A percentile compares a stretch with the other conserved stretches of the same genome.
Conservation (phyloP, 2,888 invertebrate species). For the Ctena decussata region DNA sequence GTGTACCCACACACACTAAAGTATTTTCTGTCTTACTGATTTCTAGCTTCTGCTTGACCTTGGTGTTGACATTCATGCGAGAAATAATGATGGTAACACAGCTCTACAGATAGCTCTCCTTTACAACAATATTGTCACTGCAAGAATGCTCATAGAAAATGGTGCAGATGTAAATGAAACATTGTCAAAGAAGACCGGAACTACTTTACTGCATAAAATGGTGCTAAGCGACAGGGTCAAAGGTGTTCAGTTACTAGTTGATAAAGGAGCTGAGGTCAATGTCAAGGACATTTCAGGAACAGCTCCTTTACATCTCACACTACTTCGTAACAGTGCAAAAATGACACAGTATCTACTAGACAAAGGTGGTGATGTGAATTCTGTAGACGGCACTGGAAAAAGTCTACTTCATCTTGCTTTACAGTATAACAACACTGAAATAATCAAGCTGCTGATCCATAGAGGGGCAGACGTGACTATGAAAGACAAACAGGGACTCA, state of each 20-base stretch:
- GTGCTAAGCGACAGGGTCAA: slow-evolving; percentile 70
- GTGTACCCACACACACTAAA: too few relatives aligned
- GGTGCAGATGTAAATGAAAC: slow-evolving; percentile 79
- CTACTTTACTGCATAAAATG: slow-evolving; percentile 77
- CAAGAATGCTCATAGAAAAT: slow-evolving; percentile 73
- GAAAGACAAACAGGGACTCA: slow-evolving; percentile 74
- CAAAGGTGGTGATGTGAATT: slow-evolving; percentile 72
- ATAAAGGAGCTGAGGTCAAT: slow-evolving; percentile 74
- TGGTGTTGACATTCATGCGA: slow-evolving; percentile 76
- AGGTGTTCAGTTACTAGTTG: slow-evolving; percentile 72
- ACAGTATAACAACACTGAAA: slow-evolving; percentile 70
- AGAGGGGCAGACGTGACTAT: slow-evolving; percentile 73
- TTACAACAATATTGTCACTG: slow-evolving; percentile 72
- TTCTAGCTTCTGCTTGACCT: slow-evolving; percentile 71
- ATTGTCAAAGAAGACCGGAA: slow-evolving; percentile 72
- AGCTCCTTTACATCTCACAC: slow-evolving; percentile 76
- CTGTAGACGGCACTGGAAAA: slow-evolving; percentile 65
- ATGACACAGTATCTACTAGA: slow-evolving; percentile 73
- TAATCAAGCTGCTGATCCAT: slow-evolving; percentile 72
- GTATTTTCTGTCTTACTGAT: too few relatives aligned
- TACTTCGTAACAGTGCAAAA: slow-evolving; percentile 69
- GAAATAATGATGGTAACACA: slow-evolving; percentile 77
- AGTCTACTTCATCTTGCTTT: slow-evolving; percentile 73
- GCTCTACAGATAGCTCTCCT: slow-evolving; percentile 72
- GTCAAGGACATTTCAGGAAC: slow-evolving; percentile 69